Conservation (phyloP, 30 jellyfish, hydroid and myxozoan species). For the Catostylus mosaicus region DNA sequence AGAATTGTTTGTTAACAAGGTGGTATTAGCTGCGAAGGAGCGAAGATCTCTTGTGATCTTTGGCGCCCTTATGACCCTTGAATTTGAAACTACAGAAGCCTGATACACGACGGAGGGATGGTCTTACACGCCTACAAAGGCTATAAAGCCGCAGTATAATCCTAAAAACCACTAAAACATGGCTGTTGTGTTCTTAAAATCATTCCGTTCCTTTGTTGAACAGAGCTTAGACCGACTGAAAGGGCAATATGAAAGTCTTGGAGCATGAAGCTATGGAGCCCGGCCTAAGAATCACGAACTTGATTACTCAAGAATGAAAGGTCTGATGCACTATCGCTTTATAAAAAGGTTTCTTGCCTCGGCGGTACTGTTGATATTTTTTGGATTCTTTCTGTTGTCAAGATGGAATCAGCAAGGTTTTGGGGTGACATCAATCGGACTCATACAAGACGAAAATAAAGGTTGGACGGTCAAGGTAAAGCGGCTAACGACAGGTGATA, state of each 20-base stretch:
- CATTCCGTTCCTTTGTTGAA: slow-evolving; percentile 11
- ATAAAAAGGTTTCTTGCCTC: slow-evolving; percentile 52
- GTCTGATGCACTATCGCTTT: slow-evolving; percentile 67
- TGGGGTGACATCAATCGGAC: not conserved
- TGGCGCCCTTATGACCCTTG: slow-evolving; percentile 46
- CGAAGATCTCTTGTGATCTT: slow-evolving; percentile 25
- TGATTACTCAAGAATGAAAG: not conserved
- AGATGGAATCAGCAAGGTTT: slow-evolving; percentile 29
- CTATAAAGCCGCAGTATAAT: slow-evolving; percentile 19
- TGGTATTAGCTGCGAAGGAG: slow-evolving; percentile 26
- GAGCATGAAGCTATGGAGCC: slow-evolving; percentile 13
- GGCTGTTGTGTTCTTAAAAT: slow-evolving; percentile 17
- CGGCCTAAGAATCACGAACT: not conserved
- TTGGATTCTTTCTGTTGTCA: slow-evolving; percentile 44
- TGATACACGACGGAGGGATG: not conserved
- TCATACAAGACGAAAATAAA: not conserved
- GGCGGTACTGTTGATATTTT: slow-evolving; percentile 33
- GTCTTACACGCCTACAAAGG: slow-evolving; percentile 26
- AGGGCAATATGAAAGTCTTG: not conserved
- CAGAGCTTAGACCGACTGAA: slow-evolving; percentile 24
- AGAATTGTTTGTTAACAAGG: not conserved
- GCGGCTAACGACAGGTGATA: slow-evolving; percentile 17
- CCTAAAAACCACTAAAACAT: slow-evolving; percentile 33
- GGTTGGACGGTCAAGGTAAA: slow-evolving; percentile 14
- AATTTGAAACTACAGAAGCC: not conserved